These are phyloP conservation scores for Cryptocheilus praepositus DNA, from an alignment of 2,888 invertebrate genomes.

Conservation along the genomic window DNA sequence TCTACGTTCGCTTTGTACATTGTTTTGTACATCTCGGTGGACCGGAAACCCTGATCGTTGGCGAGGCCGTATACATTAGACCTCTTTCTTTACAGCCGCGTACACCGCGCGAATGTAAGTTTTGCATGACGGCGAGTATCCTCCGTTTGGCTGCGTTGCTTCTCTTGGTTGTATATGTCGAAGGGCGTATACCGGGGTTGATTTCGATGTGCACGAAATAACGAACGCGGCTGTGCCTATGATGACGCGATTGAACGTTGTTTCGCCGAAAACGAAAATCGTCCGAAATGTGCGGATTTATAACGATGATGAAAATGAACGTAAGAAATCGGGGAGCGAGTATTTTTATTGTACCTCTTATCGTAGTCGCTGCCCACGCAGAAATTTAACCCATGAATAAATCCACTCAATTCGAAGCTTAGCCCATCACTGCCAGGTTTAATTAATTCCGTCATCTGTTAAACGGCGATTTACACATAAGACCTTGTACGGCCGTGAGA, in stretches of 20 bases:
- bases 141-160: neutral
- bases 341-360: too few species aligned
- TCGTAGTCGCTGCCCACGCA: neutral
- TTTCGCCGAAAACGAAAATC: too few species aligned
- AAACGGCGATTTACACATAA: conserved; percentile 7
- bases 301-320: too few species aligned
- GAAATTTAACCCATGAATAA: neutral
- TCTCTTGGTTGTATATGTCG: neutral
- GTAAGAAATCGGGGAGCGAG: too few species aligned
- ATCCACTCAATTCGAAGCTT: conserved; percentile 8
- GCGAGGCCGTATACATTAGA: neutral
- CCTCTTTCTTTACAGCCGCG: neutral
- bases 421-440: conserved; percentile 24
- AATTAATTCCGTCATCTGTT: conserved; percentile 24
- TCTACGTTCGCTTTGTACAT: neutral
- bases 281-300: too few species aligned
- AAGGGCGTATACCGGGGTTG: conserved; percentile 22
- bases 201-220: conserved; percentile 62
- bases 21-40: conserved; percentile 3
- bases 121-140: conserved; percentile 11
- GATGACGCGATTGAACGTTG: conserved; percentile 22
- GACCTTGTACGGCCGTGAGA: too few species aligned
- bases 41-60: neutral
- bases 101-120: neutral
- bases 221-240: conserved; percentile 41